Conservation (phyloP, 2,888 invertebrate species). For the Athalia circularis region DNA sequence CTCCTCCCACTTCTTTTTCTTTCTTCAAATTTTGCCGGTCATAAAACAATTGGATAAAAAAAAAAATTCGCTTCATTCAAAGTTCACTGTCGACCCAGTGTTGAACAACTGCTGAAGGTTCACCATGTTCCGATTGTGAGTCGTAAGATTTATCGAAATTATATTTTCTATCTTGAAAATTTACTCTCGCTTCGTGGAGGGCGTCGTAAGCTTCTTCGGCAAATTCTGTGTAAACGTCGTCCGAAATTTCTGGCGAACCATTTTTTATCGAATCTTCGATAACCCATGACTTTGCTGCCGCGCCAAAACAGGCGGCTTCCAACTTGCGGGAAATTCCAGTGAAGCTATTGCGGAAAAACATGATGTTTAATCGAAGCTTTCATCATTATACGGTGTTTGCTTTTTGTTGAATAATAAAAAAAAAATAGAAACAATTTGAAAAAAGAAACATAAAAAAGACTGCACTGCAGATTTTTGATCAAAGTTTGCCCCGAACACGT, state of each 20-base stretch:
- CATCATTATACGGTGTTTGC: too few relatives aligned
- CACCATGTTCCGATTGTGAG: background rate
- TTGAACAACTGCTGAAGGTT: slow-evolving; percentile 7
- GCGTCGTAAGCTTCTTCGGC: background rate
- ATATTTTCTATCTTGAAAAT: background rate
- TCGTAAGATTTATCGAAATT: background rate
- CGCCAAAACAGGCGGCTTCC: too few relatives aligned
- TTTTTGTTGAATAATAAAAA: too few relatives aligned
- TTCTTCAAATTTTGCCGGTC: background rate
- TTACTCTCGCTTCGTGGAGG: background rate
- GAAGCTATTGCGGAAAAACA: too few relatives aligned
- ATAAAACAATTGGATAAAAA: background rate
- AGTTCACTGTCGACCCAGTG: slow-evolving; percentile 22
- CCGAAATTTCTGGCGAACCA: background rate
- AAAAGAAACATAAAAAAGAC: too few relatives aligned
- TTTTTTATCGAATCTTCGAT: too few relatives aligned
- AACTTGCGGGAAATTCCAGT: too few relatives aligned
- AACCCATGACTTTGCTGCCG: too few relatives aligned
- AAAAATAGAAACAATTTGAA: too few relatives aligned
- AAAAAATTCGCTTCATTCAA: background rate
- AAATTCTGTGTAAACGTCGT: background rate
- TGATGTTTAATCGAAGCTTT: too few relatives aligned
- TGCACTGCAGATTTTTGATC: too few relatives aligned
- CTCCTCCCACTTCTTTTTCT: background rate
- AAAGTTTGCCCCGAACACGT: too few relatives aligned